phyloP scores from a whole-genome alignment of 2,888 invertebrate species.

The Catocala nupta region DNA sequence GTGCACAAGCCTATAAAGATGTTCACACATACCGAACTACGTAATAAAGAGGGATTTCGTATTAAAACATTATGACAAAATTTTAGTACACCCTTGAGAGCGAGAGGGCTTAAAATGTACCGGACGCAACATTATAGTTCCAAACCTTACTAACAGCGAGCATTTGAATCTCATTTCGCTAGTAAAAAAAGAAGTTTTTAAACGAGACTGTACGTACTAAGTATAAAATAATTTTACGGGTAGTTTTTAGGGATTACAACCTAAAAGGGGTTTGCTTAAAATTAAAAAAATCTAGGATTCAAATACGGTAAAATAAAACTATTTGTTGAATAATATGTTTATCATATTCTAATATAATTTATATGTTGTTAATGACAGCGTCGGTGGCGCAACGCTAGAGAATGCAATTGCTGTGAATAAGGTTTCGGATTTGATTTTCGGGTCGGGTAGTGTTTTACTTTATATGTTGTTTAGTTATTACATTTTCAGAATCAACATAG shows the following conservation, averaged over 20 bases:
- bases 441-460: too few relatives aligned
- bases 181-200: slow-evolving; percentile 19
- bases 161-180: slow-evolving; percentile 51
- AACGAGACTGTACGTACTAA: slow-evolving; percentile 43
- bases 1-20: slow-evolving; percentile 47
- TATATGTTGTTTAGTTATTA: too few relatives aligned
- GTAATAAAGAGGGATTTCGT: slow-evolving; percentile 56
- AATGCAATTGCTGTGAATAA: too few relatives aligned
- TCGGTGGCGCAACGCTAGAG: too few relatives aligned
- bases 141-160: slow-evolving; percentile 67
- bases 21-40: slow-evolving; percentile 52
- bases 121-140: slow-evolving; percentile 74
- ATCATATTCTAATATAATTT: too few relatives aligned
- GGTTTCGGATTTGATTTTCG: too few relatives aligned
- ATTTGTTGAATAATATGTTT: too few relatives aligned
- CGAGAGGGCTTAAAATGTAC: slow-evolving; percentile 64
- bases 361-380: too few relatives aligned
- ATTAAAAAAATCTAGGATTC: too few relatives aligned
- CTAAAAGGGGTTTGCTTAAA: slow-evolving; percentile 7
- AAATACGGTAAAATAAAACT: too few relatives aligned
- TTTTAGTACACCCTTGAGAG: slow-evolving; percentile 63
- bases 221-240: slow-evolving; percentile 31
- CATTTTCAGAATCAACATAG: too few relatives aligned
- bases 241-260: not conserved
- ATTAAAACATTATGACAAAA: slow-evolving; percentile 70